Evolutionary conservation across 2,113 vertebrate genomes (phyloP), one percentile per base, ranked within the genome.

Genomic region (Hippocampus barbouri): DNA sequence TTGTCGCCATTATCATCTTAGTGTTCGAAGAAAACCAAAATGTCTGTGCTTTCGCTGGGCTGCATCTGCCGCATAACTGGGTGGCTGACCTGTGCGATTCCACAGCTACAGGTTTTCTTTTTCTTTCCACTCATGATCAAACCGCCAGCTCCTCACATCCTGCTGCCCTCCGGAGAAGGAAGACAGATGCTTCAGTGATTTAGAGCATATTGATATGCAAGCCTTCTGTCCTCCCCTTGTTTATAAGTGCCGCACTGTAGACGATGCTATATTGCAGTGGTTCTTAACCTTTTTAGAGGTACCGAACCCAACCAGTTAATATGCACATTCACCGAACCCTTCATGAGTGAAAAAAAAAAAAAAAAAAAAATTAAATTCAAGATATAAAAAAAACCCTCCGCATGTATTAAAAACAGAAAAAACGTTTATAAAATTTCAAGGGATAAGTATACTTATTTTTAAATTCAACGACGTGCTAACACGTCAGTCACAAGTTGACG

Each of bases 161-260:
- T 47, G 74, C 74, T 49, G 73, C 71, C 82, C 84, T 80, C 78
- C 73, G 25, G 81, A 85, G 86, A 88, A 85, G 66, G 47, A 79
- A 83, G 75, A 87, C 85, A 87, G 87, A 90, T 86, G 88, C 80
- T 83, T 83, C 75, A 73, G 67, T 73, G 82, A 80, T 85, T 89
- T 88, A 79, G 77, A 83, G 76, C 75, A 80, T 83, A 85, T 86
- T 85, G 77, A 89, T 85, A 79, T 85, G 79, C 81, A 83, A 80
- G 81, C 83, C 69, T 69, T 74, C 69, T 57, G 16, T 69, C 76
- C 68, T 85, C 72, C 68, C 38, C 14, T 56, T 21, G 23, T 40
- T 63, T 38, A n/a, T 57, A 57, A 74, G 63, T 79, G 73, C 82
- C 66, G 61, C 79, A 75, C 51, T 65, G 43, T 74, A 71, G 84